These are phyloP conservation scores for Ctenoplectra terminalis DNA, from an alignment of 1,140 invertebrate genomes.

Conservation along the genomic window DNA sequence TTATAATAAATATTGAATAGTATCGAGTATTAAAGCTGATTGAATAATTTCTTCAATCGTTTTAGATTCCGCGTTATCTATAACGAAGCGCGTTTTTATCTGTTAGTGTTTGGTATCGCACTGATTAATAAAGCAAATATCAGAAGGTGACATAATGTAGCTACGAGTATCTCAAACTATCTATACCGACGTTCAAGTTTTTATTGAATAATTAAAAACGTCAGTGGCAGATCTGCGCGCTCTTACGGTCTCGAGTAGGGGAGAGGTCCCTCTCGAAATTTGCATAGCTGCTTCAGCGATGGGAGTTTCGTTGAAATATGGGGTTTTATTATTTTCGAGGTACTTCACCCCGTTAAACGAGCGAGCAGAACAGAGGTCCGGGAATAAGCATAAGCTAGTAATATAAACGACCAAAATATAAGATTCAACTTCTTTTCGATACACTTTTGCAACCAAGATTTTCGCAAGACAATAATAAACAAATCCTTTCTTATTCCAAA, in stretches of 20 bases:
- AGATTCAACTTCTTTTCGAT: neutral
- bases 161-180: conserved; percentile 46
- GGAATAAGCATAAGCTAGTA: neutral
- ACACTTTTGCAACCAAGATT: too few species aligned
- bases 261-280: conserved; percentile 74
- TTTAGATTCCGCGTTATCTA: neutral
- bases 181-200: conserved; percentile 65
- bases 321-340: conserved; percentile 76
- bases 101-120: neutral
- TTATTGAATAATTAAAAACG: conserved; percentile 77
- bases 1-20: too few species aligned
- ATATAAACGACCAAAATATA: neutral
- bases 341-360: conserved; percentile 69
- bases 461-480: too few species aligned
- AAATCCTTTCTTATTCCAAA: too few species aligned
- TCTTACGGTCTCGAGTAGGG: conserved; percentile 66
- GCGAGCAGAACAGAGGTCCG: conserved; percentile 19
- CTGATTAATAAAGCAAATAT: neutral
- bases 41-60: too few species aligned
- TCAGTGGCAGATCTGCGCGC: conserved; percentile 69
- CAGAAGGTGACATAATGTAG: conserved; percentile 34
- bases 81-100: neutral
- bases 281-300: conserved; percentile 74
- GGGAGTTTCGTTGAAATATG: conserved; percentile 73
- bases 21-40: too few species aligned